A percentile compares a stretch with the other conserved stretches of the same genome.
Evolutionary conservation across 2,888 invertebrate genomes (phyloP).

Genomic region (Serrognathus titanus): DNA sequence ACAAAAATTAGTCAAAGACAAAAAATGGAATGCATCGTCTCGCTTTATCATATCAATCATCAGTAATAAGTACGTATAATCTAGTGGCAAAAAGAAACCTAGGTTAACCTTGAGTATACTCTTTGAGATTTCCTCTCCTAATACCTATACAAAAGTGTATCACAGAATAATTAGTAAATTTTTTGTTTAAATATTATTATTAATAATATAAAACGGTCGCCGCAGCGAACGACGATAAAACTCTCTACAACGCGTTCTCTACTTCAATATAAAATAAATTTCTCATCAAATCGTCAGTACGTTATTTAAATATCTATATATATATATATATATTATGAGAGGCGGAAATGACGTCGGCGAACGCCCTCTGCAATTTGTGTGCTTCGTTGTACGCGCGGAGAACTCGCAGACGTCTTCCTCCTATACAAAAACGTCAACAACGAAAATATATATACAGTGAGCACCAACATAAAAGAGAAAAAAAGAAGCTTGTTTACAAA

Average conservation of each 20-base stretch:
- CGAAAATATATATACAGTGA: neutral
- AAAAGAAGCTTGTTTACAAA: constrained; percentile 22
- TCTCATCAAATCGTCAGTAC: no score
- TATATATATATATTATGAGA: no score
- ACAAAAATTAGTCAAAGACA: constrained; percentile 1
- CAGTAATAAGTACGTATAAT: neutral
- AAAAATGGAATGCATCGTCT: neutral
- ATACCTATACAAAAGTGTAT: constrained; percentile 14
- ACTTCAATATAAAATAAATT: no score
- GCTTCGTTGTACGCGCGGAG: neutral
- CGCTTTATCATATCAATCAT: no score
- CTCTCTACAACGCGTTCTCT: neutral
- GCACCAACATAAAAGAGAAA: no score
- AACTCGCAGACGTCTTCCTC: neutral
- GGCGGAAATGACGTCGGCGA: no score
- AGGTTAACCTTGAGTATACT: constrained; percentile 4
- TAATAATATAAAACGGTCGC: neutral
- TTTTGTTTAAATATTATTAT: neutral
- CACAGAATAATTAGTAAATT: constrained; percentile 18
- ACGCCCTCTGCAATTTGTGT: no score
- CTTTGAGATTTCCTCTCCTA: constrained; percentile 4
- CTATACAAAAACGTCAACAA: neutral
- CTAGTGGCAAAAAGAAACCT: constrained; percentile 1
- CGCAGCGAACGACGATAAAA: no score
- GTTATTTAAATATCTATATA: no score